A percentile compares a stretch with the other conserved stretches of the same genome.
Evolutionary conservation across 1,140 invertebrate species (phyloP).

Genomic region (Aphaenogaster ashmeadi): DNA sequence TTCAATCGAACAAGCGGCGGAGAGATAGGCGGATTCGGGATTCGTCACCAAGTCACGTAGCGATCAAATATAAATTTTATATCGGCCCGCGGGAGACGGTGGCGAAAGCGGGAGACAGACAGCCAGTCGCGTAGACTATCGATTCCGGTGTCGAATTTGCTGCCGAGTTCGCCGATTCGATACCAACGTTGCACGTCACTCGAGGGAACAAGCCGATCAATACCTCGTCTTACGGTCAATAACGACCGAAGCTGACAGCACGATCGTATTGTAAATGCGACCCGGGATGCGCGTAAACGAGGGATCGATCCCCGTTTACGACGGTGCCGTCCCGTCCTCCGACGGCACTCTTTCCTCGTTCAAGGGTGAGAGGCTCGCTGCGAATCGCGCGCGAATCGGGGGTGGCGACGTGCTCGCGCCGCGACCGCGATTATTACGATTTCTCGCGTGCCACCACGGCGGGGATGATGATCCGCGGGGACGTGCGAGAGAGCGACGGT

Average conservation of each 20-base stretch:
- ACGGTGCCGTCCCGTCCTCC: background rate
- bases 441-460: constrained; percentile 60
- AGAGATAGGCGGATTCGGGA: constrained; percentile 40
- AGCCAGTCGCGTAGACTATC: constrained; percentile 30
- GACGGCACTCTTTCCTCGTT: background rate
- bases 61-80: constrained; percentile 48
- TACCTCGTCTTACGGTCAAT: constrained; percentile 41
- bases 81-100: background rate
- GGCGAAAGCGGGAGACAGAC: constrained; percentile 10
- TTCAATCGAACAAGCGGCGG: constrained; percentile 12
- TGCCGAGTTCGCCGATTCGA: background rate
- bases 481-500: constrained; percentile 14
- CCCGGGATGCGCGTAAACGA: background rate
- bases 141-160: constrained; percentile 13
- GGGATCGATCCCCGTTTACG: constrained; percentile 18
- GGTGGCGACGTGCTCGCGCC: constrained; percentile 52
- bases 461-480: background rate
- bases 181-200: constrained; percentile 19
- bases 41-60: constrained; percentile 50
- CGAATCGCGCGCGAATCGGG: background rate
- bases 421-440: constrained; percentile 25
- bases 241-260: constrained; percentile 3
- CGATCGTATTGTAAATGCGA: constrained; percentile 22
- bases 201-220: constrained; percentile 48
- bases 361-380: background rate